phyloP scores from a whole-genome alignment of 2,888 invertebrate species.

The Zhuqinia jingwanae region DNA sequence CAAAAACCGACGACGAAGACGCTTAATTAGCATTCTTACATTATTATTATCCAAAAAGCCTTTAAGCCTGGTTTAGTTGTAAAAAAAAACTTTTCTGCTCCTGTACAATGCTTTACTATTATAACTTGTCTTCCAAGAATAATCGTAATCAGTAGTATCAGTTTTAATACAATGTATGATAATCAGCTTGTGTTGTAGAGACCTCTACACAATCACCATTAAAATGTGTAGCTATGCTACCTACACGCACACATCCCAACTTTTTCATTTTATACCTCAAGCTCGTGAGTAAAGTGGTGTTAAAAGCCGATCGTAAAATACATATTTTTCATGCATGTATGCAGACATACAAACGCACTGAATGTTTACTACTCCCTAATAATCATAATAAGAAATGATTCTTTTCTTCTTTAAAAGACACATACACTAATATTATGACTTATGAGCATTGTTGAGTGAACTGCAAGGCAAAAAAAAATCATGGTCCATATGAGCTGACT shows the following conservation, averaged over 20 bases:
- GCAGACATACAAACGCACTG: conserved; percentile 30
- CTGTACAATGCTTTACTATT: conserved; percentile 17
- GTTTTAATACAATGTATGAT: conserved; percentile 6
- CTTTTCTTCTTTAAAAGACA: conserved; percentile 24
- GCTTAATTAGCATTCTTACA: background rate
- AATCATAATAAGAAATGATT: conserved; percentile 38
- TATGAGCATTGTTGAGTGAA: background rate
- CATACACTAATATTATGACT: background rate
- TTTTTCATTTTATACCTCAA: conserved; percentile 67
- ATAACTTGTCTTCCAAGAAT: conserved; percentile 2
- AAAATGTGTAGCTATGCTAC: background rate
- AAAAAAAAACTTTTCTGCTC: conserved; percentile 16
- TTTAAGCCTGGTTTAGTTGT: conserved; percentile 43
- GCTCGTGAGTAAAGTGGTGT: conserved; percentile 76
- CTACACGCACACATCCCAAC: conserved; percentile 11
- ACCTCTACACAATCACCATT: background rate
- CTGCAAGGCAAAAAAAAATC: background rate
- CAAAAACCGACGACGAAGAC: background rate
- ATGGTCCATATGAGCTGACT: background rate
- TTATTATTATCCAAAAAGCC: conserved; percentile 23
- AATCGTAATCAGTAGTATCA: conserved; percentile 7
- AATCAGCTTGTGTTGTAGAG: background rate
- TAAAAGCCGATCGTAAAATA: conserved; percentile 78
- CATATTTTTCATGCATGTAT: conserved; percentile 59
- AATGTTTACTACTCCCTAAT: conserved; percentile 46